Conservation (phyloP, 64 coral and sea anemone genomes). For the Montipora capricornis region DNA sequence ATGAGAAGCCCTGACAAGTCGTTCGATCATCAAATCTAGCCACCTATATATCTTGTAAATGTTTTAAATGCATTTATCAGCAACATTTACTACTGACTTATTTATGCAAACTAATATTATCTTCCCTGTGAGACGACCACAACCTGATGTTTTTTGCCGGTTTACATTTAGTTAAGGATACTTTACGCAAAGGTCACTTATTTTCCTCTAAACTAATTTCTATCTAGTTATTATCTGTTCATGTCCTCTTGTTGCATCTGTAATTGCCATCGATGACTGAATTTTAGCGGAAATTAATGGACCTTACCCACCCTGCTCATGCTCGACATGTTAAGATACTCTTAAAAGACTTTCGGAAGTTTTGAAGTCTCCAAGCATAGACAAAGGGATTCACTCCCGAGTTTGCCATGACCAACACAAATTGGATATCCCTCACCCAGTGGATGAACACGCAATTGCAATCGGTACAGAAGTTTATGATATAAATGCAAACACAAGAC, state of each 20-base stretch:
- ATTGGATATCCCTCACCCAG: conserved; percentile 80
- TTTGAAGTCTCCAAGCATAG: conserved; percentile 69
- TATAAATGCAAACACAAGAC: conserved; percentile 75
- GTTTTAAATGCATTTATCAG: too few species aligned
- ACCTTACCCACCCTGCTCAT: neutral
- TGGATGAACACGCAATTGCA: conserved; percentile 78
- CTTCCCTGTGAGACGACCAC: too few species aligned
- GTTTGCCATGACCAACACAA: conserved; percentile 72
- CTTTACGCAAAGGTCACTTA: neutral
- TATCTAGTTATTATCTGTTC: neutral
- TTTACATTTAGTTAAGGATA: too few species aligned
- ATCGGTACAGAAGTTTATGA: conserved; percentile 75
- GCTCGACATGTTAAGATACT: conserved; percentile 20
- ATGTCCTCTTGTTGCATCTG: neutral
- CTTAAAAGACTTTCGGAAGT: conserved; percentile 60
- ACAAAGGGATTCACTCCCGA: conserved; percentile 85
- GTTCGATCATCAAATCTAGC: too few species aligned
- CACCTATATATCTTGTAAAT: too few species aligned
- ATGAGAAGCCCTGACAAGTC: too few species aligned
- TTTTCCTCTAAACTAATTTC: neutral
- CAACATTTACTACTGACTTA: too few species aligned
- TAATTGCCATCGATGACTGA: neutral
- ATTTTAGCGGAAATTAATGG: conserved; percentile 20
- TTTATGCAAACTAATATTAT: too few species aligned
- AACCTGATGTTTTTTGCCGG: too few species aligned